Evolutionary conservation across 2,888 invertebrate species (phyloP), one percentile per base, ranked within the genome.

Genomic region (Pycnomerus fuliginosus): DNA sequence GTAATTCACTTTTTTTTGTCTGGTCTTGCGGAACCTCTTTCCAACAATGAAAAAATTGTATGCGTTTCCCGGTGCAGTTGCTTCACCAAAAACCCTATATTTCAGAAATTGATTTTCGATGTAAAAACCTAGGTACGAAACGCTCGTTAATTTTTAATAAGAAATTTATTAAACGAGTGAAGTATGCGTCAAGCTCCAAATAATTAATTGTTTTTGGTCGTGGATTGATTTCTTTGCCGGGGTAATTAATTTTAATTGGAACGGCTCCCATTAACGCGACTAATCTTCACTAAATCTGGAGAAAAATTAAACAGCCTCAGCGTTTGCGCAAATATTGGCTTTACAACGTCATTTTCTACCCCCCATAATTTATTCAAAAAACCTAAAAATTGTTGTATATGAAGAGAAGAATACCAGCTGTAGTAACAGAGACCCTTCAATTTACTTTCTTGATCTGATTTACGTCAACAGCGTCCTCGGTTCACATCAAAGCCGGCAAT

Each of bases 401-500:
- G 28, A 24, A 20, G 31, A 24, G 22, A 17, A 13, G 12, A 11
- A 17, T 24, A 16, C 17, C 24, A 25, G 20, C 27, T 3, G 12
- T 37, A 32, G 28, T 32, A 16, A 14, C n/a, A 22, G 4, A 31
- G 49, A 50, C 33, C 43, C 52, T 45, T 50, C 58, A 59, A 62
- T 63, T 63, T 57, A 60, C 57, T 60, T 61, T 58, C 58, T 55
- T 58, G 61, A 63, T 62, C 58, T 62, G 61, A 63, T 60, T 60
- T 59, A 54, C 52, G 57, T 57, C 54, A 56, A 58, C 57, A 47
- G 51, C 53, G 52, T 55, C 55, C 41, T 44, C 44, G 48, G 53
- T 48, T 58, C 55, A 58, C 64, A 55, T 64, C 64, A 62, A 62
- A 64, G 60, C 57, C 45, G 53, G 57, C 57, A 62, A 64, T 62